A percentile compares a stretch with the other conserved stretches of the same genome.
phyloP scores from a whole-genome alignment of 1,140 invertebrate genomes.

The Drosophila parvula region DNA sequence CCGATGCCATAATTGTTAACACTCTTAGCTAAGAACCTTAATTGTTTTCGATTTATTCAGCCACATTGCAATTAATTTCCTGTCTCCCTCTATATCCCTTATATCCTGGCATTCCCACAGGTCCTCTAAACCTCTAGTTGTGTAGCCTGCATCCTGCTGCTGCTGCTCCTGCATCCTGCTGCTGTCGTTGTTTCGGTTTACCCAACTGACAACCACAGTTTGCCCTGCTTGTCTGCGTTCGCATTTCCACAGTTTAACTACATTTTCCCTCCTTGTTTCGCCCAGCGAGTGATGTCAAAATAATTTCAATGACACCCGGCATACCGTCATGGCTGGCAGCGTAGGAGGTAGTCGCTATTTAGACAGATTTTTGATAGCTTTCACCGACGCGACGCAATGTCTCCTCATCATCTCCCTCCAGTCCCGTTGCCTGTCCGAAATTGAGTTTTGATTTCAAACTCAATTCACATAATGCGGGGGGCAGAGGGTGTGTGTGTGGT shows the following conservation, averaged over 20 bases:
- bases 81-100: not conserved
- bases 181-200: slow-evolving; percentile 49
- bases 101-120: not conserved
- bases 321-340: slow-evolving; percentile 38
- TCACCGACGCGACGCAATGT: slow-evolving; percentile 1
- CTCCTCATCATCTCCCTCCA: not conserved
- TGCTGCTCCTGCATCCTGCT: not conserved
- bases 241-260: slow-evolving; percentile 31
- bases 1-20: not conserved
- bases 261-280: slow-evolving; percentile 20
- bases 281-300: slow-evolving; percentile 64
- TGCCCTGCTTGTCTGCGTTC: slow-evolving; percentile 14
- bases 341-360: slow-evolving; percentile 42
- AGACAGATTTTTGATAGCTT: slow-evolving; percentile 75
- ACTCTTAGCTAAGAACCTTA: not conserved
- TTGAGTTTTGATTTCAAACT: slow-evolving; percentile 79
- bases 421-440: slow-evolving; percentile 51
- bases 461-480: slow-evolving; percentile 67
- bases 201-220: slow-evolving; percentile 67
- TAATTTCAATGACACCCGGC: slow-evolving; percentile 72
- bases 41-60: slow-evolving; percentile 8
- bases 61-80: slow-evolving; percentile 9
- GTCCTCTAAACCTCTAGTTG: not conserved
- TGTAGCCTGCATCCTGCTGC: slow-evolving; percentile 5
- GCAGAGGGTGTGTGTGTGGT: not conserved